These are phyloP conservation scores for Patella ulyssiponensis DNA, from an alignment of 2,888 invertebrate genomes.

Conservation along the genomic window DNA sequence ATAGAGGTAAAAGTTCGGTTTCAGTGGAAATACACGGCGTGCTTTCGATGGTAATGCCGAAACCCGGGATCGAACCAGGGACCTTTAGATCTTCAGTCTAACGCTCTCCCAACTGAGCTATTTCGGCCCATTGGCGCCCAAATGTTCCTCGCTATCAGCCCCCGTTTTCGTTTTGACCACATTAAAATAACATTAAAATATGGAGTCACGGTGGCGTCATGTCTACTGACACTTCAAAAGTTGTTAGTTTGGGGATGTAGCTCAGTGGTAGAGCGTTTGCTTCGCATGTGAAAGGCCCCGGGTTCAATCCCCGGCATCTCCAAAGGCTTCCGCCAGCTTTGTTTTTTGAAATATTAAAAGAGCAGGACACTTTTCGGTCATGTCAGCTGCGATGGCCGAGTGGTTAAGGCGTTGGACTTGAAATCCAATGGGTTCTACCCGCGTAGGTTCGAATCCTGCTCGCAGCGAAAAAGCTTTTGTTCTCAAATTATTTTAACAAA, in stretches of 20 bases:
- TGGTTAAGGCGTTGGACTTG: slow-evolving; percentile 30
- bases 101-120: slow-evolving; percentile 10
- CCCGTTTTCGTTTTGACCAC: too few species aligned
- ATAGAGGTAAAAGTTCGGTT: too few species aligned
- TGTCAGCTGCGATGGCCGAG: slow-evolving; percentile 26
- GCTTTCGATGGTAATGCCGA: neutral
- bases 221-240: too few species aligned
- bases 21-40: too few species aligned
- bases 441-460: slow-evolving; percentile 27
- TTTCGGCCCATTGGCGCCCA: neutral
- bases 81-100: slow-evolving; percentile 10
- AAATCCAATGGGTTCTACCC: slow-evolving; percentile 29
- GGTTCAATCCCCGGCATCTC: slow-evolving; percentile 51
- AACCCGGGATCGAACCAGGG: slow-evolving; percentile 10
- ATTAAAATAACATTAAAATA: too few species aligned
- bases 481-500: too few species aligned
- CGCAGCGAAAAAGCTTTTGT: slow-evolving; percentile 10
- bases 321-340: slow-evolving; percentile 13
- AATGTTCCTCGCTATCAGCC: too few species aligned
- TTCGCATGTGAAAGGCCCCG: slow-evolving; percentile 51
- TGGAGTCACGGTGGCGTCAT: too few species aligned
- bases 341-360: too few species aligned
- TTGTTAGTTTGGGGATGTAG: slow-evolving; percentile 39
- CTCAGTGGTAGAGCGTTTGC: slow-evolving; percentile 52
- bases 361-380: too few species aligned